A percentile compares a stretch with the other conserved stretches of the same genome.
These are phyloP conservation scores for Rhorus exstirpatorius DNA, from an alignment of 2,888 invertebrate genomes.

Conservation along the genomic window DNA sequence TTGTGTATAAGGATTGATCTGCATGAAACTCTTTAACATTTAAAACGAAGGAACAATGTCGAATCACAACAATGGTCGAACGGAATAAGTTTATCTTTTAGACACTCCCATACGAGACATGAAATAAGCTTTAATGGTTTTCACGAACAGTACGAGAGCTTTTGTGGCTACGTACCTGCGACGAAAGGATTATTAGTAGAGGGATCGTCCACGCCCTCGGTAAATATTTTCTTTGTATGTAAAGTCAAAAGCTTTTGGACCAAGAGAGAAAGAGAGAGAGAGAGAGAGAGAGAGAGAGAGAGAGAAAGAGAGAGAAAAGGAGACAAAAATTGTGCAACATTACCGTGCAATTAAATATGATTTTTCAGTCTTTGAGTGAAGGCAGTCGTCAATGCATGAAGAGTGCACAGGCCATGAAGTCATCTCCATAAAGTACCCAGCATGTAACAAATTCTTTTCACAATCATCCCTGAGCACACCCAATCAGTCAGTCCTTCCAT, in stretches of 20 bases:
- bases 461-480: too few relatives aligned
- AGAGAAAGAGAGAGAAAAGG: too few relatives aligned
- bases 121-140: neutral
- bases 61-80: neutral
- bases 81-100: neutral
- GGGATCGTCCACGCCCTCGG: constrained; percentile 1
- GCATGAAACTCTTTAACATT: neutral
- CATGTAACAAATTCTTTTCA: too few relatives aligned
- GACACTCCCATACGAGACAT: neutral
- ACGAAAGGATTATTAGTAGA: neutral
- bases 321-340: too few relatives aligned
- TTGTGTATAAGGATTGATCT: too few relatives aligned
- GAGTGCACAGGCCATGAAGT: too few relatives aligned
- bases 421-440: too few relatives aligned
- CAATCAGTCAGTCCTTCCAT: too few relatives aligned
- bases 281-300: neutral
- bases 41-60: neutral
- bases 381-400: too few relatives aligned
- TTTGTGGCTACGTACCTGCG: neutral
- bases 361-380: neutral
- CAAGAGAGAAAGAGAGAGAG: neutral
- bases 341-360: constrained; percentile 1
- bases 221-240: constrained; percentile 10
- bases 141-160: neutral
- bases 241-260: neutral